These are phyloP conservation scores for Zophobas morio DNA, from an alignment of 1,140 invertebrate species.

Conservation along the genomic window DNA sequence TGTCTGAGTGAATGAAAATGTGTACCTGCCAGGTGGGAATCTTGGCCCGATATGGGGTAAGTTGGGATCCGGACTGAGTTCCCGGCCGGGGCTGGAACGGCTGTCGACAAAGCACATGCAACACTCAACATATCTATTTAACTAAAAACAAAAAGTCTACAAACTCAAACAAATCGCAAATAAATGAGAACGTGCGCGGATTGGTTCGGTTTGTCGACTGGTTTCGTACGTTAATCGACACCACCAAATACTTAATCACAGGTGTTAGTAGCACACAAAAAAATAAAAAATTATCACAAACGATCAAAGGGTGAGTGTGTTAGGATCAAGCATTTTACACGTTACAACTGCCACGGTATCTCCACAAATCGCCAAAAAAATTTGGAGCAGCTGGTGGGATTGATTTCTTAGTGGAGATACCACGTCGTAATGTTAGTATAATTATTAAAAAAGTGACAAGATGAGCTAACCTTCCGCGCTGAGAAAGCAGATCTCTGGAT, in stretches of 20 bases:
- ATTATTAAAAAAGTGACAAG: conserved; percentile 4
- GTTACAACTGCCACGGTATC: too few species aligned
- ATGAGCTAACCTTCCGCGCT: conserved; percentile 67
- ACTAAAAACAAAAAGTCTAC: conserved; percentile 53
- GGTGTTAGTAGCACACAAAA: too few species aligned
- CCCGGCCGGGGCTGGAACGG: conserved; percentile 86
- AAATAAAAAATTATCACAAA: too few species aligned
- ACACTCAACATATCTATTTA: conserved; percentile 58
- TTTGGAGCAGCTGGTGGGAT: too few species aligned
- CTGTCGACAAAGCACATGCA: conserved; percentile 71
- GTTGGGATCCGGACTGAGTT: conserved; percentile 81
- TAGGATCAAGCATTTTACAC: too few species aligned
- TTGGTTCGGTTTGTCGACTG: conserved; percentile 27
- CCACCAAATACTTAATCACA: not conserved
- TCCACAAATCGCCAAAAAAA: too few species aligned
- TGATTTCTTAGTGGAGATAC: too few species aligned
- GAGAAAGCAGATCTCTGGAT: conserved; percentile 68
- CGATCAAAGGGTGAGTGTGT: too few species aligned
- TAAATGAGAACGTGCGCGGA: conserved; percentile 5
- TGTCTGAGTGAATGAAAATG: conserved; percentile 49
- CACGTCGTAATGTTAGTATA: not conserved
- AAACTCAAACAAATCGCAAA: conserved; percentile 52
- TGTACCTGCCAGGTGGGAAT: conserved; percentile 75
- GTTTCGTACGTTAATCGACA: conserved; percentile 21
- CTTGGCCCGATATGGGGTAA: conserved; percentile 89